Base-by-base conservation (phyloP, 1,140 invertebrate genomes). In the Leptinotarsa texana region DNA sequence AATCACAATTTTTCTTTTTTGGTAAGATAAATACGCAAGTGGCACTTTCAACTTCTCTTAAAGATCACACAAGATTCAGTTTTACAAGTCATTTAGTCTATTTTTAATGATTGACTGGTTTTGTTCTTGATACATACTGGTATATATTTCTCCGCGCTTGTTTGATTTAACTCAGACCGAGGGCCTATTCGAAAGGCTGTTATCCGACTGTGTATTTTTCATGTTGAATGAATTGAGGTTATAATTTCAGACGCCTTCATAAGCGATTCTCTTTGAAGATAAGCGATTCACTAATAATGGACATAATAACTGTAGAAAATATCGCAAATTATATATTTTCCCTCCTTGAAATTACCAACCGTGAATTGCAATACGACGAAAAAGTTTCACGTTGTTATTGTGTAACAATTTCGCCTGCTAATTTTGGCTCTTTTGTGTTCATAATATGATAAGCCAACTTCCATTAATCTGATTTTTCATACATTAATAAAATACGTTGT, bases 281-380 rank as follows among this genome's bases (percentile, higher is more conserved):
- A 57, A 57, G 51, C 51, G 51, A 57, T 57, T 15, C 51, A 57
- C 51, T 57, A n/a, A 57, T 57, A 57, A 57, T 57, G n/a, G n/a
- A 15, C 51, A 57, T 57, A 57, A 57, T 57, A 57, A 57, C 51
- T 15, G 51, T 57, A 57, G 51, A 15, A 57, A 57, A 57, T 57
- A 57, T 57, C n/a, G 51, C 51, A 57, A 57, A 57, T 57, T 57
- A 57, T 57, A 57, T 57, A 57, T 57, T 57, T 57, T 57, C 51
- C 51, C 51, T 57, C 51, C 15, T 13, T 57, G 51, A 57, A 57
- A 57, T 57, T 57, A 18, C 51, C n/a, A 4, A 57, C 51, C 51
- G 51, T 57, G 13, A 57, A 57, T 17, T 57, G 51, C 51, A 57
- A n/a, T 8, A 8, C 51, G 4, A 57, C 51, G 51, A 57, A 57